Conservation (phyloP, 2,797 vertebrate genomes). For the Sebastes hopkinsi region DNA sequence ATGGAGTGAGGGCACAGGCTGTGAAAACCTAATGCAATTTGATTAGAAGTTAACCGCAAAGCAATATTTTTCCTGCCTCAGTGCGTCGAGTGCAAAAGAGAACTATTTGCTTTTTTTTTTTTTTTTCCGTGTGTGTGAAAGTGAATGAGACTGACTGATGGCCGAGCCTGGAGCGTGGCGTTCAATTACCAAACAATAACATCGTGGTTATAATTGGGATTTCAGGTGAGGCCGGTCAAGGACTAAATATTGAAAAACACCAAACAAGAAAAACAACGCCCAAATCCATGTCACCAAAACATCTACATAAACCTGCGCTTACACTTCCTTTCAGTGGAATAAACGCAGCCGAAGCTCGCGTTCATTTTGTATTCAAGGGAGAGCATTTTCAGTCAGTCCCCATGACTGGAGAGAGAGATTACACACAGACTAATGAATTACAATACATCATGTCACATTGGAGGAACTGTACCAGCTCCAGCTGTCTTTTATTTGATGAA, state of each 20-base stretch:
- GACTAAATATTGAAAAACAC: conserved; percentile 18
- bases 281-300: neutral
- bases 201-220: conserved; percentile 60
- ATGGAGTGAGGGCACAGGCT: conserved; percentile 74
- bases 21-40: conserved; percentile 80
- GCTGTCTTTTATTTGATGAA: conserved; percentile 78
- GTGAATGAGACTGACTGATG: conserved; percentile 65
- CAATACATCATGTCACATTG: conserved; percentile 67
- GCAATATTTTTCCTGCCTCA: conserved; percentile 75
- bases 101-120: conserved; percentile 62
- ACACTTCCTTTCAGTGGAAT: conserved; percentile 12
- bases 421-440: conserved; percentile 75
- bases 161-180: conserved; percentile 47
- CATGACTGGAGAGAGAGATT: conserved; percentile 64
- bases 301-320: neutral
- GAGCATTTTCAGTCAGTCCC: conserved; percentile 57
- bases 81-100: conserved; percentile 42
- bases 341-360: conserved; percentile 32
- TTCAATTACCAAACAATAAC: conserved; percentile 69
- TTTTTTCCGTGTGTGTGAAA: conserved; percentile 35
- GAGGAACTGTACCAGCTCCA: conserved; percentile 54
- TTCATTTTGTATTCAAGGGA: conserved; percentile 67
- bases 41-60: conserved; percentile 79
- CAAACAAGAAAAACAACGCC: neutral
- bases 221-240: conserved; percentile 56